Evolutionary conservation across 2,888 invertebrate species (phyloP).

Genomic region (Anaspis maculata): DNA sequence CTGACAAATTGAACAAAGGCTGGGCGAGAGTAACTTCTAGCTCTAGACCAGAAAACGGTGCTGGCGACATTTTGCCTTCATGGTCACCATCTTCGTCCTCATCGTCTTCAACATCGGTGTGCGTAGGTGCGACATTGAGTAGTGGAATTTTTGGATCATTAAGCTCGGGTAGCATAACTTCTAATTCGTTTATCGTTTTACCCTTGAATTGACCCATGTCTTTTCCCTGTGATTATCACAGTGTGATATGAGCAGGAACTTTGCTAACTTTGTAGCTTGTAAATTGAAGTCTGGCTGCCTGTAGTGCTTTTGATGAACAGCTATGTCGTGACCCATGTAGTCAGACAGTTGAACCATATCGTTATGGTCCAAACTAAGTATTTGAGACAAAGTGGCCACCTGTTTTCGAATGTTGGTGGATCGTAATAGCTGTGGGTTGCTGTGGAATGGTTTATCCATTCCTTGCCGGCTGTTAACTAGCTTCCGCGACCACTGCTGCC

Average conservation of each 20-base stretch:
- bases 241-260: neutral
- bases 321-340: neutral
- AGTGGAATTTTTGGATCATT: no score
- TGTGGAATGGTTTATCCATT: no score
- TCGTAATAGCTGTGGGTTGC: neutral
- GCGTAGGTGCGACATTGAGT: no score
- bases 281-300: no score
- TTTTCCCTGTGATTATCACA: neutral
- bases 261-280: neutral
- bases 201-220: conserved; percentile 1
- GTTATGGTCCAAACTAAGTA: neutral
- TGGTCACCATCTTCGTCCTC: no score
- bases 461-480: no score
- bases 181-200: neutral
- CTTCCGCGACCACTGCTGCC: no score
- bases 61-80: no score
- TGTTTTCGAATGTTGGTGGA: neutral
- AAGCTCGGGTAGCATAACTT: neutral
- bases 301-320: neutral
- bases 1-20: no score
- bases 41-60: no score
- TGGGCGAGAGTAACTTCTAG: no score
- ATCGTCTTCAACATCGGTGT: no score
- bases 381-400: conserved; percentile 1
- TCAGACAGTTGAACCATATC: neutral